Base-by-base conservation (phyloP, 2,797 vertebrate species). In the Serranus cabrilla region DNA sequence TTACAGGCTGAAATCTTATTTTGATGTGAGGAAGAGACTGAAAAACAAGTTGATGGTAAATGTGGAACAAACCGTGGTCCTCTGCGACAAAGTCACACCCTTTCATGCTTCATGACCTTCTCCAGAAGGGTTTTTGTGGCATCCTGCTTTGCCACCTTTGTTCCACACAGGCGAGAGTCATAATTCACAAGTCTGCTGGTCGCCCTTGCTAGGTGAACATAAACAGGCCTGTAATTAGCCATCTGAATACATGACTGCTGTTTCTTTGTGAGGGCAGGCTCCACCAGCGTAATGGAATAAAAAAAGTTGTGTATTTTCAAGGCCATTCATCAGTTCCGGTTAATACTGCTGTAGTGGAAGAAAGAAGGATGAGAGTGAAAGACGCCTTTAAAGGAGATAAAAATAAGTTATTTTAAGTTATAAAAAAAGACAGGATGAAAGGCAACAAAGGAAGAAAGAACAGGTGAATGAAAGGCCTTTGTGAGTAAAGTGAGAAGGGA, bases 381-480 rank as follows among this genome's bases (percentile, higher is more conserved):
- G 20, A 49, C 2, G 2, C 37, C 43, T 72, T 60, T 23, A 60
- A 61, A 59, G 18, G 21, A 74, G 18, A 11, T 12, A 37, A 58
- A 43, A 65, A 52, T 13, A 23, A 40, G 55, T 10, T 2, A 9
- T 17, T 10, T 17, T 40, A 25, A 57, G 18, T 34, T 34, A 34
- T 34, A 1, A 72, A 31, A 49, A 27, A 51, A 74, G 39, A 51
- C 17, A 12, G 20, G 43, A 45, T 69, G 14, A 56, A 54, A 70
- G 11, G 16, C 39, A 60, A 70, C 54, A 62, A 56, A 50, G 27
- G 23, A 31, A 49, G 11, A 43, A 49, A 20, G 34, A 74, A 18
- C 8, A 37, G 49, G 39, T 55, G 42, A 67, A 46, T 57, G 11
- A 77, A 46, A 59, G 18, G 10, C 20, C 8, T 56, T 69, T 4